Evolutionary conservation across 2,888 invertebrate species (phyloP).

Genomic region (Melipona beecheii): DNA sequence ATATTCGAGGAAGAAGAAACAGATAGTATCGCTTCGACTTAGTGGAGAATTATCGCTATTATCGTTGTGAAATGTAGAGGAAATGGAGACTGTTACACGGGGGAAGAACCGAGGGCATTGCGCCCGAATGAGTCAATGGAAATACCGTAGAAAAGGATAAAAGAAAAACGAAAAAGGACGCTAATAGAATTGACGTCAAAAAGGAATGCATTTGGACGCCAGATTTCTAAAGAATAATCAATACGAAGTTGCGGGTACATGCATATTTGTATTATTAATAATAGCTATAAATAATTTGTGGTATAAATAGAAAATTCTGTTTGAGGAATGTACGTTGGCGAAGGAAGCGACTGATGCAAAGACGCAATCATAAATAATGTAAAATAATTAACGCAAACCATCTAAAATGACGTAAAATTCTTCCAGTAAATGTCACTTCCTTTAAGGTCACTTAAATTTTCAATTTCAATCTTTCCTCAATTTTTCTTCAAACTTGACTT

Average conservation of each 20-base stretch:
- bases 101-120: conserved; percentile 36
- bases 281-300: background rate
- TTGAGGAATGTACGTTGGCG: background rate
- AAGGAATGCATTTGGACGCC: background rate
- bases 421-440: too few species aligned
- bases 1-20: background rate
- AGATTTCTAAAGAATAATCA: conserved; percentile 30
- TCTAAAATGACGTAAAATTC: background rate
- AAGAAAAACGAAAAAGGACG: background rate
- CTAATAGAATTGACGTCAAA: conserved; percentile 29
- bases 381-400: too few species aligned
- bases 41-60: background rate
- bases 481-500: too few species aligned
- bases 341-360: background rate
- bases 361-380: background rate
- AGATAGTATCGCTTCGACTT: background rate
- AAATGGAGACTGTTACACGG: conserved; percentile 1
- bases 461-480: background rate
- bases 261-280: background rate
- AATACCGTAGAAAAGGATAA: conserved; percentile 18
- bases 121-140: conserved; percentile 17
- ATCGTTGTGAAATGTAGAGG: background rate
- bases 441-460: too few species aligned
- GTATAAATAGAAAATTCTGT: background rate
- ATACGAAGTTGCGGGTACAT: background rate